phyloP scores from a whole-genome alignment of 1,140 invertebrate species.

The Pseudomyrmex dendroicus region DNA sequence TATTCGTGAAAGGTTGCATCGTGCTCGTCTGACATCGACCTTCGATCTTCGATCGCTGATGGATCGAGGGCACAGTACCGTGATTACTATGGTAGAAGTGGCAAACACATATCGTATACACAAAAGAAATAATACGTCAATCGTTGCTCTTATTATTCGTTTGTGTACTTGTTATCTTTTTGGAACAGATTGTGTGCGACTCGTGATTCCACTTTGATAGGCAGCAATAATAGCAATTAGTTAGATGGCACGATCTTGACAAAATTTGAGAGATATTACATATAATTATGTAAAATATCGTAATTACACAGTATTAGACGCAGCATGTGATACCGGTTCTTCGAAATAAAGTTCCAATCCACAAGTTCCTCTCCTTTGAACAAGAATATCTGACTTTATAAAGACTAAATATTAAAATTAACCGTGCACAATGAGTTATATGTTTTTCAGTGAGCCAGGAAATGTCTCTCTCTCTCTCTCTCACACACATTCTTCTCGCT shows the following conservation, averaged over 20 bases:
- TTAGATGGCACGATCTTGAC: neutral
- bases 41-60: constrained; percentile 62
- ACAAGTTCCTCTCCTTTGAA: neutral
- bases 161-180: neutral
- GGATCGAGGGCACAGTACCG: constrained; percentile 51
- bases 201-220: constrained; percentile 3
- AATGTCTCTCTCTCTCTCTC: too few species aligned
- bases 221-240: constrained; percentile 22
- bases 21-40: constrained; percentile 47
- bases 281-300: constrained; percentile 42
- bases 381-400: constrained; percentile 7
- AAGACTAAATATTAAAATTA: constrained; percentile 27
- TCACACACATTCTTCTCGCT: too few species aligned
- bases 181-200: neutral
- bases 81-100: constrained; percentile 41
- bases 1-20: constrained; percentile 47
- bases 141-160: constrained; percentile 18
- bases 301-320: constrained; percentile 36
- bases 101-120: constrained; percentile 8
- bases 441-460: too few species aligned
- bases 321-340: constrained; percentile 35
- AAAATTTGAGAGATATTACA: constrained; percentile 5
- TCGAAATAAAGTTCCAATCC: constrained; percentile 37
- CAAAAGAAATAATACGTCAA: constrained; percentile 14
- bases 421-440: constrained; percentile 2